Base-by-base conservation (phyloP, 2,113 vertebrate species). In the Anarrhichthys ocellatus region DNA sequence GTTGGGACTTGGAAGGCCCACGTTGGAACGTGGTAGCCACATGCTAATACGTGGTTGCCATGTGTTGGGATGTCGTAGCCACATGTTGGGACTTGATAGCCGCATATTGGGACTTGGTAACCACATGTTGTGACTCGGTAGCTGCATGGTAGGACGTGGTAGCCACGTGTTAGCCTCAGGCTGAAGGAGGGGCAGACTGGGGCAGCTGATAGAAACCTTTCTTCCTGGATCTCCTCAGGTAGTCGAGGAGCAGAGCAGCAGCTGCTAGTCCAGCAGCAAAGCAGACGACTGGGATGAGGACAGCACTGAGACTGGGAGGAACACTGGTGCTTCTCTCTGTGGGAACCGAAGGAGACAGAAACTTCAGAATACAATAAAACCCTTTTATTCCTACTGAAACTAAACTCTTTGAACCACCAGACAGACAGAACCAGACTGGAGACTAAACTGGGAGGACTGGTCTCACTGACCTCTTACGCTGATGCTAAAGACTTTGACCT, bases 131-230 rank as follows among this genome's bases (percentile, higher is more conserved):
- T 7, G 20, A 46, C 46, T 17, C 17, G 46, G 46, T 48, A 13
- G 15, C 46, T 5, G 11, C 10, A 13, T 44, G 17, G 1, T 44
- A 14, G 0, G 48, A 44, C 42, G 0, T 20, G 36, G 22, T 8
- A 8, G 62, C 20, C 20, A n/a, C 46, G 0, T 18, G 46, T 4
- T 18, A 17, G 48, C 27, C 58, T 92, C 87, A 84, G 38, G 87
- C 70, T 18, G 87, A 78, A 0, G 18, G 1, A 8, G 91, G 88
- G 9, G 81, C 76, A 2, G 81, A 69, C 50, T 90, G 92, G 1
- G 88, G 79, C 56, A 96, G 82, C 77, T 94, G 88, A 18, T 95
- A 96, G 24, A 88, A 93, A 0, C 94, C 94, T 75, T 91, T 95
- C 71, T 86, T 94, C 72, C 90, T 90, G 52, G 88, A 84, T 61